Conservation (phyloP, 2,888 invertebrate species). For the Drosophila niveifrons region DNA sequence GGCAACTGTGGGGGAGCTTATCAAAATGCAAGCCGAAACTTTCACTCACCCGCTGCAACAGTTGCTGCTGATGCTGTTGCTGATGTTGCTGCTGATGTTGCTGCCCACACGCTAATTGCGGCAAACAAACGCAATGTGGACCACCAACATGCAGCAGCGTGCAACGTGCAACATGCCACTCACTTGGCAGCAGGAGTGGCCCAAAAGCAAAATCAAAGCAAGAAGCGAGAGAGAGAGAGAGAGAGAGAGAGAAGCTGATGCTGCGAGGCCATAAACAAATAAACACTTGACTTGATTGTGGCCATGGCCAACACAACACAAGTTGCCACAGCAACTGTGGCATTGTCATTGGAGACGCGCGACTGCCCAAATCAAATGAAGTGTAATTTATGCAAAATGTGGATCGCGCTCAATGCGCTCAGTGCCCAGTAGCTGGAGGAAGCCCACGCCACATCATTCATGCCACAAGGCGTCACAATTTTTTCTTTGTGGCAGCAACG, state of each 20-base stretch:
- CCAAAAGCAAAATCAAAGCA: slow-evolving; percentile 9
- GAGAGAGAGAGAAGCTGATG: slow-evolving; percentile 8
- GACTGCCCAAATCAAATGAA: slow-evolving; percentile 78
- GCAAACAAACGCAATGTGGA: slow-evolving; percentile 74
- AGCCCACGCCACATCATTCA: slow-evolving; percentile 79
- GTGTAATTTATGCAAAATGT: slow-evolving; percentile 79
- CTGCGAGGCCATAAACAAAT: slow-evolving; percentile 71
- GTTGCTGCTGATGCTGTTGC: slow-evolving; percentile 43
- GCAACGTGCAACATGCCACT: slow-evolving; percentile 73
- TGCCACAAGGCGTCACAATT: slow-evolving; percentile 66
- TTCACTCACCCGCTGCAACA: slow-evolving; percentile 61
- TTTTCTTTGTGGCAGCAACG: no score
- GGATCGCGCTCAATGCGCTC: slow-evolving; percentile 42
- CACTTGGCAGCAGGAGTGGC: slow-evolving; percentile 44
- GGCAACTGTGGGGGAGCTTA: slow-evolving; percentile 51
- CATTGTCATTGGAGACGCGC: slow-evolving; percentile 66
- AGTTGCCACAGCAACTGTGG: slow-evolving; percentile 24
- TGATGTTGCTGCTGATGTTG: slow-evolving; percentile 37
- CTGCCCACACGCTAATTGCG: slow-evolving; percentile 80
- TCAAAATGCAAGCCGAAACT: slow-evolving; percentile 56
- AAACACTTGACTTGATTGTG: slow-evolving; percentile 84
- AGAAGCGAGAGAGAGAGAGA: slow-evolving; percentile 2
- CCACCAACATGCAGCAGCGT: slow-evolving; percentile 70
- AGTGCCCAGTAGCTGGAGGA: slow-evolving; percentile 55
- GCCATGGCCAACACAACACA: slow-evolving; percentile 45